These are phyloP conservation scores for Pongo pygmaeus DNA, from an alignment of 2,113 vertebrate species.

Conservation along the genomic window DNA sequence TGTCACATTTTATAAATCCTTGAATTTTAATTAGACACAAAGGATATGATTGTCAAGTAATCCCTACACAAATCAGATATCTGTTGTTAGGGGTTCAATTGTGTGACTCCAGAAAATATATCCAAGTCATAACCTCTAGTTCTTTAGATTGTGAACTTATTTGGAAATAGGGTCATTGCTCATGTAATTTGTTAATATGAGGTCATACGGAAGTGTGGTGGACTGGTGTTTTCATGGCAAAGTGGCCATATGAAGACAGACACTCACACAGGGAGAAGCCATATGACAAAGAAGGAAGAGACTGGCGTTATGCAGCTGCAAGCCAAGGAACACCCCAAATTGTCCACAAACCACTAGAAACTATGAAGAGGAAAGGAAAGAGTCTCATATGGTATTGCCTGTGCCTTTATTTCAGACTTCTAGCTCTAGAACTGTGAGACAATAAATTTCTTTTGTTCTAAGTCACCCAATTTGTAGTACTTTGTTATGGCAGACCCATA, in stretches of 20 bases:
- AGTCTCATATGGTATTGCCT: neutral
- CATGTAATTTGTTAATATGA: neutral
- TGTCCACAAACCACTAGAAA: neutral
- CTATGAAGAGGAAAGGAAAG: neutral
- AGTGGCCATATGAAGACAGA: neutral
- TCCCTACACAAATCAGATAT: neutral
- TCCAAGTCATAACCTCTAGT: neutral
- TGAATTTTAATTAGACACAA: neutral
- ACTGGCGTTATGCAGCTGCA: neutral
- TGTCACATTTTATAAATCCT: neutral
- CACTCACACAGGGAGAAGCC: neutral
- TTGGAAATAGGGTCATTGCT: neutral
- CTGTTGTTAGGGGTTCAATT: neutral
- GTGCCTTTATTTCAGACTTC: neutral
- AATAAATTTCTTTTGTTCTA: neutral
- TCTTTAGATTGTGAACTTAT: neutral
- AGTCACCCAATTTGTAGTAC: neutral
- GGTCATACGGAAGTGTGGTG: neutral
- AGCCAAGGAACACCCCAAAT: neutral
- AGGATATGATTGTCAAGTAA: neutral
- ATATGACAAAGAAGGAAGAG: neutral
- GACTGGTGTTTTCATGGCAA: neutral
- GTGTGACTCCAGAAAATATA: neutral
- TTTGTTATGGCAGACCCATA: neutral
- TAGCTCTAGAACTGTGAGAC: neutral